Conservation (phyloP, 1,140 invertebrate species). For the Heliothis virescens region DNA sequence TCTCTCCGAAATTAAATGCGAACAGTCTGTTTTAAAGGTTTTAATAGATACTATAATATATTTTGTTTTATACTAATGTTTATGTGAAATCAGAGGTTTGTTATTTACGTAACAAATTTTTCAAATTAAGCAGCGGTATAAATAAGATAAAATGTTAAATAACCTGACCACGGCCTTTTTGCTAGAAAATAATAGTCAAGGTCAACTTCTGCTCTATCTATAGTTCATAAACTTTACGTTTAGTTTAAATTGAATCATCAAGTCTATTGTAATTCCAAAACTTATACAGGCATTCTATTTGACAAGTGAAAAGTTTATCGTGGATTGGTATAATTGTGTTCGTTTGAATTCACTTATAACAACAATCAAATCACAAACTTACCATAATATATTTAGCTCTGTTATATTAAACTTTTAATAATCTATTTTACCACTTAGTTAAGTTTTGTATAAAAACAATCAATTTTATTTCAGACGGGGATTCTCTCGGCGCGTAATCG, state of each 20-base stretch:
- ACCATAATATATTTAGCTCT: background rate
- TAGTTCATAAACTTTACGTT: constrained; percentile 30
- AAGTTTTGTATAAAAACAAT: constrained; percentile 8
- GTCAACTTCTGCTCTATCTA: background rate
- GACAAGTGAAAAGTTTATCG: constrained; percentile 8
- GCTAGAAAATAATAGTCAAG: too few relatives aligned
- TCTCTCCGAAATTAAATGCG: constrained; percentile 41
- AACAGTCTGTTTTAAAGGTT: constrained; percentile 3
- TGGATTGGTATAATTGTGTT: background rate
- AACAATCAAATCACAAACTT: constrained; percentile 1
- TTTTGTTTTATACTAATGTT: background rate
- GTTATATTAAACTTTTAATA: constrained; percentile 11
- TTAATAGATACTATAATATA: background rate
- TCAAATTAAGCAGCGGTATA: too few relatives aligned
- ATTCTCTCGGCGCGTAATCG: constrained; percentile 19
- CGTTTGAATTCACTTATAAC: background rate
- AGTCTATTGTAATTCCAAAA: too few relatives aligned
- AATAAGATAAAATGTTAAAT: background rate
- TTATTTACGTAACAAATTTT: too few relatives aligned
- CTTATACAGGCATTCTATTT: background rate
- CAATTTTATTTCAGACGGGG: constrained; percentile 8
- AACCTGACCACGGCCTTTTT: background rate
- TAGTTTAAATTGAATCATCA: background rate
- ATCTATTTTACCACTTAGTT: constrained; percentile 6
- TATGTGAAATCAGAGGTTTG: too few relatives aligned